Evolutionary conservation across 2,797 vertebrate species (phyloP).

Genomic region (Myiotriccus ornatus): DNA sequence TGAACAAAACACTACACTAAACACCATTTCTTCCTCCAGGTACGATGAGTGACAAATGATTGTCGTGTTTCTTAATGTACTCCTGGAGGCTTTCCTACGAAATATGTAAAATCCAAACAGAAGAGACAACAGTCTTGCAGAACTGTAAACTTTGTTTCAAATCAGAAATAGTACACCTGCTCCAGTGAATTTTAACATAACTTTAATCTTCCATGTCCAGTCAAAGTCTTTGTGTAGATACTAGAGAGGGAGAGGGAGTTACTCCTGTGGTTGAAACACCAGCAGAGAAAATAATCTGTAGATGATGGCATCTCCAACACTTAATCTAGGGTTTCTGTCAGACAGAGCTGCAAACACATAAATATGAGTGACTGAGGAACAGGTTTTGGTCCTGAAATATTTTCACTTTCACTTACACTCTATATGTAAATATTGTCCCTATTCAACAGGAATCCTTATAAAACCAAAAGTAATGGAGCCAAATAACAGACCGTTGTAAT

Average conservation of each 20-base stretch:
- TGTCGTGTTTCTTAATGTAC: neutral
- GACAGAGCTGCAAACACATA: neutral
- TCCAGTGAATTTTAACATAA: neutral
- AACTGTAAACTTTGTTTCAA: neutral
- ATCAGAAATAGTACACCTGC: neutral
- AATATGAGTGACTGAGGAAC: neutral
- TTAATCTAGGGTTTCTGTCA: neutral
- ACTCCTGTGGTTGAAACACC: neutral
- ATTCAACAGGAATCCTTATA: neutral
- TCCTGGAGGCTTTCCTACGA: neutral
- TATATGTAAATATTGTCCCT: neutral
- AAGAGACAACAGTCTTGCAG: neutral
- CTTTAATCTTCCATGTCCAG: neutral
- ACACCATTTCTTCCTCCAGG: neutral
- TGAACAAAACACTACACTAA: neutral
- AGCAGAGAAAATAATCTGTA: neutral
- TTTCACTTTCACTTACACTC: neutral
- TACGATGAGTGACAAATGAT: neutral
- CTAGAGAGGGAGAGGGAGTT: neutral
- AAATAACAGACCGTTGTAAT: neutral
- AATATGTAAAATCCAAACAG: neutral
- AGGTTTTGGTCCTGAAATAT: neutral
- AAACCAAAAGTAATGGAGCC: neutral
- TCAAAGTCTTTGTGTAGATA: neutral
- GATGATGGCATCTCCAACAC: rapidly evolving